Percentiles rank a stretch among this genome's conserved stretches.
Evolutionary conservation across 2,113 vertebrate genomes (phyloP).

Genomic region (Corythornis vintsioides): DNA sequence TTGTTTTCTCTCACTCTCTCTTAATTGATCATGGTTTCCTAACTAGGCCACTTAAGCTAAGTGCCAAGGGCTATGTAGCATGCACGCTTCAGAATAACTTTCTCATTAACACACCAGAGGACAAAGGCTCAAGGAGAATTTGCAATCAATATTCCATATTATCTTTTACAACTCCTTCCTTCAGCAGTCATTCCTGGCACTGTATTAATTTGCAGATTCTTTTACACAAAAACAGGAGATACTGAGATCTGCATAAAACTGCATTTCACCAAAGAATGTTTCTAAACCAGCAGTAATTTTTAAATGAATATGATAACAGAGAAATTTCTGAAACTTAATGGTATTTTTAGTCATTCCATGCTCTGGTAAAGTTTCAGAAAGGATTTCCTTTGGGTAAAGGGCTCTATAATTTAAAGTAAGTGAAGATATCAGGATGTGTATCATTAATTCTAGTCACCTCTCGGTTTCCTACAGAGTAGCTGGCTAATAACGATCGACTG

Average conservation of each 20-base stretch:
- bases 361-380: not conserved
- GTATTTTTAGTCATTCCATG: not conserved
- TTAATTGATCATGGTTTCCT: constrained; percentile 20
- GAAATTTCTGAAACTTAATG: not conserved
- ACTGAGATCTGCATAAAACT: not conserved
- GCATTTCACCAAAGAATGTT: not conserved
- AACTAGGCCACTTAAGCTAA: not conserved
- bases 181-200: not conserved
- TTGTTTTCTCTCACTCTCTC: not conserved
- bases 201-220: not conserved
- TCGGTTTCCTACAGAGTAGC: not conserved
- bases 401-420: not conserved
- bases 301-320: not conserved
- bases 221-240: not conserved
- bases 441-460: constrained; percentile 7
- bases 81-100: not conserved
- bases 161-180: not conserved
- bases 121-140: constrained; percentile 28
- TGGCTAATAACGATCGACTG: constrained; percentile 16
- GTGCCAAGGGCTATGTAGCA: not conserved
- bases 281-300: not conserved
- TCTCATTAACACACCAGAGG: not conserved
- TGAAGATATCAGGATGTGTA: not conserved
- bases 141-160: constrained; percentile 14
- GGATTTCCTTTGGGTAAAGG: not conserved